phyloP scores from a whole-genome alignment of 2,888 invertebrate species.

The Electrophaes corylata region DNA sequence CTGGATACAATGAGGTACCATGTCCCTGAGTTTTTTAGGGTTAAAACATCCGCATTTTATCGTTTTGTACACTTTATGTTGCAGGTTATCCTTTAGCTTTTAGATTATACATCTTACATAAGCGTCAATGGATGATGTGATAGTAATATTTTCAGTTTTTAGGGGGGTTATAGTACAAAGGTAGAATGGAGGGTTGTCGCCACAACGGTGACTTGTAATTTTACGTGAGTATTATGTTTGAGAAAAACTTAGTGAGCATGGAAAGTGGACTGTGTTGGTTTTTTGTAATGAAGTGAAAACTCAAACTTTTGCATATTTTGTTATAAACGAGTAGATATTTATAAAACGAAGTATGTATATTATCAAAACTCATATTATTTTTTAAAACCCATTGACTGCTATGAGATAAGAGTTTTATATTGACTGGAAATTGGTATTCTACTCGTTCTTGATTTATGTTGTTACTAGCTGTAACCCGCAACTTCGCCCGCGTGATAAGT shows the following conservation, averaged over 20 bases:
- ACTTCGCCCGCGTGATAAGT: too few species aligned
- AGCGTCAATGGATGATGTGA: conserved; percentile 42
- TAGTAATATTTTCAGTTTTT: conserved; percentile 10
- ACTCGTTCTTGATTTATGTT: too few species aligned
- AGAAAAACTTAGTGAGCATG: conserved; percentile 53
- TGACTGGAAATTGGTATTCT: too few species aligned
- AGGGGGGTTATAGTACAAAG: conserved; percentile 41
- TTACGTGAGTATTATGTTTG: conserved; percentile 59
- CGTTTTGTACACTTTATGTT: conserved; percentile 44
- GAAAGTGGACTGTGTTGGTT: conserved; percentile 47
- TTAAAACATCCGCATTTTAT: conserved; percentile 36
- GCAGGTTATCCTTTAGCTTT: conserved; percentile 30
- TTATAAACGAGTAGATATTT: too few species aligned
- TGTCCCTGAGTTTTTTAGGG: conserved; percentile 57
- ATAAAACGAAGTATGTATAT: too few species aligned
- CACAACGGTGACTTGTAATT: conserved; percentile 77
- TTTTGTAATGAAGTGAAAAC: neutral
- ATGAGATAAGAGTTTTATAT: too few species aligned
- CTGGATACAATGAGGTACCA: conserved; percentile 72
- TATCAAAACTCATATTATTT: too few species aligned
- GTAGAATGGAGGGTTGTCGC: conserved; percentile 77
- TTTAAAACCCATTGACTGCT: too few species aligned
- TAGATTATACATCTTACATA: neutral
- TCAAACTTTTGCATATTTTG: neutral
- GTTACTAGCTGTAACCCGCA: too few species aligned